Evolutionary conservation across 2,113 vertebrate species (phyloP).

Genomic region (Anoplopoma fimbria): DNA sequence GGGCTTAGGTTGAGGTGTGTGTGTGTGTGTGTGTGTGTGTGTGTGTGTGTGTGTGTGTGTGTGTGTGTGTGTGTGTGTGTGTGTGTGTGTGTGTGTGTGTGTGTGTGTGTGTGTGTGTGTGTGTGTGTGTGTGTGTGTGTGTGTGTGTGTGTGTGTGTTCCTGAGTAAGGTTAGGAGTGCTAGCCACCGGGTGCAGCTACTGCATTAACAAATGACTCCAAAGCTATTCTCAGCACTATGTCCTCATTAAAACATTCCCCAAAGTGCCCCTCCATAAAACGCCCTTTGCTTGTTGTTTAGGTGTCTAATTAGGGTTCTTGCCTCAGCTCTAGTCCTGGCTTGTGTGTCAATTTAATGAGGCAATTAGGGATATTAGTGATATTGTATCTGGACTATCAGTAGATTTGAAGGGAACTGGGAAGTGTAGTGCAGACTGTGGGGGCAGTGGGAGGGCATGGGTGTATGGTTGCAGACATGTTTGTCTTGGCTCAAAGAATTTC

Average conservation of each 20-base stretch:
- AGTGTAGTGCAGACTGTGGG: slow-evolving; percentile 43
- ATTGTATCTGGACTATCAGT: slow-evolving; percentile 64
- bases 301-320: slow-evolving; percentile 80
- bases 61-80: background rate
- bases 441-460: slow-evolving; percentile 54
- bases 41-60: slow-evolving; percentile 8
- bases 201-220: slow-evolving; percentile 65
- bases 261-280: slow-evolving; percentile 79
- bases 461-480: slow-evolving; percentile 51
- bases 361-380: slow-evolving; percentile 77
- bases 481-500: slow-evolving; percentile 34
- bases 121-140: slow-evolving; percentile 1
- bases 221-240: slow-evolving; percentile 73
- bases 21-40: background rate
- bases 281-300: slow-evolving; percentile 78
- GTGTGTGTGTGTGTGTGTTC: slow-evolving; percentile 7
- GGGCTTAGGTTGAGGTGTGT: background rate
- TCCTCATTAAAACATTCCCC: slow-evolving; percentile 84
- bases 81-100: background rate
- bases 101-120: background rate
- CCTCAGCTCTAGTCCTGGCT: slow-evolving; percentile 67
- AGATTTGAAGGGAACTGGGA: slow-evolving; percentile 64
- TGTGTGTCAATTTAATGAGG: slow-evolving; percentile 82
- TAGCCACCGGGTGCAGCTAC: slow-evolving; percentile 56
- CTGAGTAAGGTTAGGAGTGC: slow-evolving; percentile 44